Conservation (phyloP, 2,797 vertebrate species). For the Peromyscus aztecus region DNA sequence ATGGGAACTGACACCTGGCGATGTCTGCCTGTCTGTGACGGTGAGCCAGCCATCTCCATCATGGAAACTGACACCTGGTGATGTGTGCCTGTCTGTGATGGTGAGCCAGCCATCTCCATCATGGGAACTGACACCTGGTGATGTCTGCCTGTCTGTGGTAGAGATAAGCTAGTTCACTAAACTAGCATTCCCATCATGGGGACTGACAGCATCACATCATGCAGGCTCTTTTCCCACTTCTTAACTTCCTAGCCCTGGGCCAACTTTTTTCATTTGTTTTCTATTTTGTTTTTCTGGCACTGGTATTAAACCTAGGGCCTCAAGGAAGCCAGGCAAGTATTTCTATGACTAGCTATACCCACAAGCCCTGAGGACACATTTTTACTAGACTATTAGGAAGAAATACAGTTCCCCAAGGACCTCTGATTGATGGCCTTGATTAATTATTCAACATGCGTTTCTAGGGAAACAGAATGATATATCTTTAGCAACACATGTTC, state of each 20-base stretch:
- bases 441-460: not conserved
- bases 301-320: not conserved
- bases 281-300: not conserved
- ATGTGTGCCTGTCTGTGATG: no score
- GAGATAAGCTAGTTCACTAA: not conserved
- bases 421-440: not conserved
- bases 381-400: not conserved
- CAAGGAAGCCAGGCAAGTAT: not conserved
- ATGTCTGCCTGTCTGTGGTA: no score
- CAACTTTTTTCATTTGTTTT: not conserved
- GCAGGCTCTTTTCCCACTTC: not conserved
- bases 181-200: fast-evolving
- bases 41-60: fast-evolving
- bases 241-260: not conserved
- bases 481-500: not conserved
- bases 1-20: not conserved
- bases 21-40: not conserved
- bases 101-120: fast-evolving
- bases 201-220: fast-evolving
- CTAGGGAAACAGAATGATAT: not conserved
- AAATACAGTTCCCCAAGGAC: not conserved
- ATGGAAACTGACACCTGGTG: not conserved
- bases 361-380: not conserved
- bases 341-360: not conserved
- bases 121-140: not conserved